Base-by-base conservation (phyloP, 2,888 invertebrate species). In the Cistogaster globosa region DNA sequence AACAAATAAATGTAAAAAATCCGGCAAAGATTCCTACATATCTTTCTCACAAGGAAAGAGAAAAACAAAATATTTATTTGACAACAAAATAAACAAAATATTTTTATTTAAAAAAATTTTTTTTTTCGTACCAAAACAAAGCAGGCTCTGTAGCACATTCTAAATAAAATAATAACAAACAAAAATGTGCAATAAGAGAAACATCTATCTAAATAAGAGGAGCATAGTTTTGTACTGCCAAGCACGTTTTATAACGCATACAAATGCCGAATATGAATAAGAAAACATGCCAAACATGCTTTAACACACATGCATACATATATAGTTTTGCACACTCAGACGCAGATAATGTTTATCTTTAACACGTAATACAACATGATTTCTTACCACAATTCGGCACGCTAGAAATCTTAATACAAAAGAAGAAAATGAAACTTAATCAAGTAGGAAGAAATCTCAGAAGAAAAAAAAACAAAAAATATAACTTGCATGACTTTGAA, bases 211-310 rank as follows among this genome's bases (percentile, higher is more conserved):
- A 60, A 32, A 57, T 20, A 32, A 32, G 4, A 8, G 6, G 6
- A 45, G 38, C 38, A 63, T 65, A 36, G 12, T 79, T 55, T 75
- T 57, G 22, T 57, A 55, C 63, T 81, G 68, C 77, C 67, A 74
- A 58, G 68, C 84, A 85, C 84, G 84, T 85, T 81, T 74, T 78
- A 74, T 48, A 78, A 81, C 69, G 74, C 57, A 48, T 22, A 85
- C 69, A 78, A 42, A 81, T 69, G 26, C 51, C 22, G 72, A 79
- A 57, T 69, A 69, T 53, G 42, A 68, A 78, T 71, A 16, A 62
- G n/a, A 48, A 26, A 57, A 71, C 12, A 57, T 69, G 22, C 32
- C 36, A 51, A 7, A 2, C n/a, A 72, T 22, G 51, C 58, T 11
- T 2, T 4, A 7, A 65, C 57, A 20, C 12, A 12, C 4, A 42